Base-by-base conservation (phyloP, 1,140 invertebrate genomes). In the Zaprionus africanus region DNA sequence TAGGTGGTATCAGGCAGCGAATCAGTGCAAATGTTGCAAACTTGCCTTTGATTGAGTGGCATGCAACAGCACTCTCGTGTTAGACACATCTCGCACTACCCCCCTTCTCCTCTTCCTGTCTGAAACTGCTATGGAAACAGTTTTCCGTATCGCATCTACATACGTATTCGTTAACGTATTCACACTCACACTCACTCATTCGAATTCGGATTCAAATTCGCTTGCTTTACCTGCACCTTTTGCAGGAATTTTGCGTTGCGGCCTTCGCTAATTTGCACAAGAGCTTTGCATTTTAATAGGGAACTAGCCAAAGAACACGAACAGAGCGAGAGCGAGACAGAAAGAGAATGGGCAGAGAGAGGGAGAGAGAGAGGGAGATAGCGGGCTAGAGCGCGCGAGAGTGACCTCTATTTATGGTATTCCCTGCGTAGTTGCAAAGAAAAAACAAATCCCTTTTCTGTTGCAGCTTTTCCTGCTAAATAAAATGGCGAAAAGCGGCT, bases 271-370 rank as follows among this genome's bases (percentile, higher is more conserved):
- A 81, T 78, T 81, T 65, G 61, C 51, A 28, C 60, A 61, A 54
- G 60, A 82, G 79, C 73, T 81, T 81, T 82, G 74, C 79, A 78
- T 81, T 53, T 64, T 68, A 78, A 79, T 79, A 74, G 49, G 17
- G 38, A 36, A 38, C 67, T 34, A 58, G 9, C 31, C 13, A 36
- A 53, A 62, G 49, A 34, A 63, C 46, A 17, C 13, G 26, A 31
- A 7, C 4, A 58, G 31, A 13, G 26, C 19, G 11, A 54, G 15
- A 51, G 53, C 4, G 5, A 28, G 1, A 17, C 15, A 13, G 31
- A 34, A 15, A 22, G 11, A 34, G 11, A 62, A 15, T n/a, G n/a
- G n/a, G n/a, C n/a, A 57, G 7, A 43, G 13, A 28, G 5, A 24
- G 4, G 28, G 31, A 54, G 19, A 17, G 4, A 46, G 28, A 36